Conservation (phyloP, 2,888 invertebrate genomes). For the Laothoe populi region DNA sequence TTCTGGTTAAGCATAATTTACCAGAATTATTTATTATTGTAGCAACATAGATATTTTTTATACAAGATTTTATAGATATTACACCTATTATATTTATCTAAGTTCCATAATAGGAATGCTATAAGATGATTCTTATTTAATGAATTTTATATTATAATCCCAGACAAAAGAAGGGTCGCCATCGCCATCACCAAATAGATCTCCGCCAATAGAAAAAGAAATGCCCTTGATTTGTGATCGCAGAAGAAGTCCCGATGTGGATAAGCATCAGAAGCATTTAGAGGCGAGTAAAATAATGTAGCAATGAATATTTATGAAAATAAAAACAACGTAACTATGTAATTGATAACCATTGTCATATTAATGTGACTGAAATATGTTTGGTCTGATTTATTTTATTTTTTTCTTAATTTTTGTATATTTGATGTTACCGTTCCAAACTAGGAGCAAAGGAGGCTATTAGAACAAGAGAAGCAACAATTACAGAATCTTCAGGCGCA, state of each 20-base stretch:
- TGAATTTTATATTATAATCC: too few relatives aligned
- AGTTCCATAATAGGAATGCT: too few relatives aligned
- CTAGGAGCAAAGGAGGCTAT: constrained; percentile 60
- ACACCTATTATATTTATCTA: too few relatives aligned
- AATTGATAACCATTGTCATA: background rate
- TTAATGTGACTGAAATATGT: background rate
- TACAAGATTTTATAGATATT: too few relatives aligned
- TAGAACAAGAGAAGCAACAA: constrained; percentile 55
- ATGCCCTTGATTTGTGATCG: constrained; percentile 41
- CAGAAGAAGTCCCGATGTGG: constrained; percentile 44
- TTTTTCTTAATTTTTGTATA: background rate
- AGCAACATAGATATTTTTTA: too few relatives aligned
- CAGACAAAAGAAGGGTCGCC: constrained; percentile 48
- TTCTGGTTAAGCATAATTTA: background rate
- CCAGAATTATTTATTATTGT: constrained; percentile 1
- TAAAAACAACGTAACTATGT: background rate
- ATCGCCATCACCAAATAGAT: constrained; percentile 46
- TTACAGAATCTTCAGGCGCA: constrained; percentile 43
- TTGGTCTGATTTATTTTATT: constrained; percentile 29
- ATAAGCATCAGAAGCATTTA: constrained; percentile 45
- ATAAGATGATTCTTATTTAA: too few relatives aligned
- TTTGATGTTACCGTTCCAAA: constrained; percentile 28
- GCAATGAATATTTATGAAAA: background rate
- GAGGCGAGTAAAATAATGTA: background rate
- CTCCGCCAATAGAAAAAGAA: constrained; percentile 49